phyloP scores from a whole-genome alignment of 2,888 invertebrate species.

The Linyphia triangularis region DNA sequence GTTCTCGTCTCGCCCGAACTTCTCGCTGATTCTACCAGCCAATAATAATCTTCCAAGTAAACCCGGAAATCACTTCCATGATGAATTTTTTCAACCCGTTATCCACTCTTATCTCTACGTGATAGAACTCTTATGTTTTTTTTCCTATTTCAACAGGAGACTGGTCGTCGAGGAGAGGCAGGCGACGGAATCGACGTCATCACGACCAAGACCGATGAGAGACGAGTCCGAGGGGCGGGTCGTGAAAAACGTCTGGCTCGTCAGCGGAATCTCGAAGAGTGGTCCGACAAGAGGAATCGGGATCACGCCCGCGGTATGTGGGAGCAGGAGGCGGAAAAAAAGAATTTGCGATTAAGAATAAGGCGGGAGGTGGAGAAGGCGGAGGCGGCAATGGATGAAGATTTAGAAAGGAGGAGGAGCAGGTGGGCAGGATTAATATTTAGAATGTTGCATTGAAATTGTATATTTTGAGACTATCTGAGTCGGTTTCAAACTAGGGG shows the following conservation, averaged over 20 bases:
- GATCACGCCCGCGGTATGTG: constrained; percentile 41
- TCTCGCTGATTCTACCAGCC: too few species aligned
- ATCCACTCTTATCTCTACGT: background rate
- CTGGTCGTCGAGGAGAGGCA: too few species aligned
- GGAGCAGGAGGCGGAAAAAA: constrained; percentile 52
- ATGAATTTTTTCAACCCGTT: background rate
- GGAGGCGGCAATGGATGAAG: constrained; percentile 13
- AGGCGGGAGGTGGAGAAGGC: constrained; percentile 60
- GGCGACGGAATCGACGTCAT: too few species aligned
- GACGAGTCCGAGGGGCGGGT: background rate
- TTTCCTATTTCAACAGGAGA: too few species aligned
- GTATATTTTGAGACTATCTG: too few species aligned
- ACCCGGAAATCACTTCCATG: too few species aligned
- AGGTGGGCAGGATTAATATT: too few species aligned
- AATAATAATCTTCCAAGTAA: too few species aligned
- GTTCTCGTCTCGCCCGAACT: too few species aligned
- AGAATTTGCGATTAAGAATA: constrained; percentile 32
- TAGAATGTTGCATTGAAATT: too few species aligned
- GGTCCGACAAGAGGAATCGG: background rate
- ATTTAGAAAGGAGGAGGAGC: constrained; percentile 30
- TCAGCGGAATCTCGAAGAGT: constrained; percentile 21
- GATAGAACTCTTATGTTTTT: background rate
- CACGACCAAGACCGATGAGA: background rate
- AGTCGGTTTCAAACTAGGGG: too few species aligned
- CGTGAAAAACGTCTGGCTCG: background rate